Conservation (phyloP, 2,113 vertebrate genomes). For the Ailuropoda melanoleuca region DNA sequence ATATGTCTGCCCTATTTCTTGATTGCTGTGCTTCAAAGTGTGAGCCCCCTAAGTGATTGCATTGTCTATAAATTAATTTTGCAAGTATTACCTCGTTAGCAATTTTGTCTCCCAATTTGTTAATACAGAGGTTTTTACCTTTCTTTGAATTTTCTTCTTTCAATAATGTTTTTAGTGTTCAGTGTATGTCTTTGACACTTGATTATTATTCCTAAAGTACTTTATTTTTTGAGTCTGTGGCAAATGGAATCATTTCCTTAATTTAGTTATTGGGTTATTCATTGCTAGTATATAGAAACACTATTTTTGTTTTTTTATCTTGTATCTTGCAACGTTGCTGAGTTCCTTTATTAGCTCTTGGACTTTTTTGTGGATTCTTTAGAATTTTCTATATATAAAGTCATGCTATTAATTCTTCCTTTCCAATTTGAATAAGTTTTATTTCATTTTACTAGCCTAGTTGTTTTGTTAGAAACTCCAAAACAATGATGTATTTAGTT, state of each 20-base stretch:
- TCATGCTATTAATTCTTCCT: not conserved
- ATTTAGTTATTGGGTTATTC: not conserved
- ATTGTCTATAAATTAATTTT: not conserved
- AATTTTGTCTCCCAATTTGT: not conserved
- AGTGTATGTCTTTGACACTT: not conserved
- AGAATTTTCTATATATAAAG: not conserved
- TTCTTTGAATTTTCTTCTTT: constrained; percentile 16
- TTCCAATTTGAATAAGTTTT: not conserved
- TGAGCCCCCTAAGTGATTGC: not conserved
- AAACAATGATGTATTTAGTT: not conserved
- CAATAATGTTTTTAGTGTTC: not conserved
- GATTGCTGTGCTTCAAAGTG: not conserved
- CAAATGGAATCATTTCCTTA: not conserved
- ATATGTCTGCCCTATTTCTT: not conserved
- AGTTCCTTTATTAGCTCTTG: not conserved
- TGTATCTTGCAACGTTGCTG: not conserved
- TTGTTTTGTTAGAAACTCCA: not conserved
- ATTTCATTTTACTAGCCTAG: not conserved
- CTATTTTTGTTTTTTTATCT: not conserved
- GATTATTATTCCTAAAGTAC: not conserved
- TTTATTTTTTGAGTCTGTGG: not conserved
- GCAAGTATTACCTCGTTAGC: not conserved
- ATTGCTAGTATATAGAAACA: not conserved
- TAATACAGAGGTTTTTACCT: not conserved
- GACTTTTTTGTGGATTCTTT: not conserved